Evolutionary conservation across 2,888 invertebrate genomes (phyloP).

Genomic region (Brachylomia viminalis): DNA sequence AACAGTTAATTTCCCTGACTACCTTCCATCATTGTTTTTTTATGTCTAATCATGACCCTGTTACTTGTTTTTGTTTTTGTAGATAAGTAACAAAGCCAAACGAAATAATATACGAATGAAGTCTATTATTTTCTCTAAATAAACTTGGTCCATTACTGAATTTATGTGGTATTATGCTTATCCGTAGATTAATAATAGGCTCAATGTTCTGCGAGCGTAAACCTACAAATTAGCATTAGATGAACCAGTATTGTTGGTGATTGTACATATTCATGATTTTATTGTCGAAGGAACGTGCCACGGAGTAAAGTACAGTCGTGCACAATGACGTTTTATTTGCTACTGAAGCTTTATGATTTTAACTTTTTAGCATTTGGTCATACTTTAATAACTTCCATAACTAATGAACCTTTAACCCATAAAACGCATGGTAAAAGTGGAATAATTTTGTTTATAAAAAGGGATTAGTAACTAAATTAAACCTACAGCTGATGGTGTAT

Average conservation of each 20-base stretch:
- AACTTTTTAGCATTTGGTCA: neutral
- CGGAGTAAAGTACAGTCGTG: conserved; percentile 2
- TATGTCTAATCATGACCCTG: neutral
- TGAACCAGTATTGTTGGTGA: conserved; percentile 41
- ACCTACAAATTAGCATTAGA: conserved; percentile 48
- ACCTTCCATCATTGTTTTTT: neutral
- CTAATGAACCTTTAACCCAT: too few species aligned
- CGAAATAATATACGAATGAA: neutral
- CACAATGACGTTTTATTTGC: neutral
- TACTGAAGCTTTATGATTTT: neutral
- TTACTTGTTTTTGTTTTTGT: neutral
- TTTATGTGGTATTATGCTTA: conserved; percentile 16
- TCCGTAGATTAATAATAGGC: conserved; percentile 29
- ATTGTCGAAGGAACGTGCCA: conserved; percentile 31
- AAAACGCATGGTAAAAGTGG: too few species aligned
- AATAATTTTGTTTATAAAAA: too few species aligned
- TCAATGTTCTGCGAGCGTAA: conserved; percentile 24
- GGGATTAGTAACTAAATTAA: too few species aligned
- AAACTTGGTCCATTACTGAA: conserved; percentile 13
- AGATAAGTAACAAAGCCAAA: neutral
- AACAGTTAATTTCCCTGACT: too few species aligned
- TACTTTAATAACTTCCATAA: too few species aligned
- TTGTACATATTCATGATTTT: conserved; percentile 48
- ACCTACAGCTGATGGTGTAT: too few species aligned
- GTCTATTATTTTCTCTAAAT: neutral